Base-by-base conservation (phyloP, 2,888 invertebrate genomes). In the Polydrusus tereticollis region DNA sequence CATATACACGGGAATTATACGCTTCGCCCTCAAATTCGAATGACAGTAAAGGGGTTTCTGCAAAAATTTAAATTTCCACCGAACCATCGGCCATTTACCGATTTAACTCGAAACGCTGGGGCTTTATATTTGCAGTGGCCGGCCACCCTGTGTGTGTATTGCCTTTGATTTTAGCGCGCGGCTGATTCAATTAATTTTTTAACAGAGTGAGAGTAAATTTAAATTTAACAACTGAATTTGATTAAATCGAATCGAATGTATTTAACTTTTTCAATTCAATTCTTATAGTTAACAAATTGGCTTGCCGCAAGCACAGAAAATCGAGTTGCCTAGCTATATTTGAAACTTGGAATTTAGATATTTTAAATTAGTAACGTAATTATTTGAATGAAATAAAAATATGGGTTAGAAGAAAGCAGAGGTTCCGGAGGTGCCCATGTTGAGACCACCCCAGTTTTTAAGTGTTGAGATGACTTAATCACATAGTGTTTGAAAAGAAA, bases 111-210 rank as follows among this genome's bases (percentile, higher is more conserved):
- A 67, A 67, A 67, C n/a, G n/a, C n/a, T 18, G 20, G 59, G 43
- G 67, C 47, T 47, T 67, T 59, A 47, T 20, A 59, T 59, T 47
- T 67, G 58, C 58, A n/a, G n/a, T n/a, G 47, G 45, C 38, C 58
- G 38, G 29, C 59, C 29, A 33, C 33, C 58, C 33, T 8, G 41
- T 29, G 29, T 47, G 58, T 58, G 29, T 47, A 59, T 67, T 67
- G 67, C 67, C 47, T 67, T 67, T 59, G 69, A 69, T 69, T 69
- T 63, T 69, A 63, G 62, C 43, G 45, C 60, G 10, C 10, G 14
- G 14, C 43, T 18, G 16, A 60, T 60, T 60, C 60, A 45, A 60
- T 60, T 29, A 43, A 14, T 45, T 60, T 60, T 45, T 29, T 45
- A 29, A 18, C 41, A 45, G 45, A 60, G 43, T 18, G 36, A 38